A percentile compares a stretch with the other conserved stretches of the same genome.
phyloP scores from a whole-genome alignment of 2,797 vertebrate species.

The Platyrinchus mystaceus region DNA sequence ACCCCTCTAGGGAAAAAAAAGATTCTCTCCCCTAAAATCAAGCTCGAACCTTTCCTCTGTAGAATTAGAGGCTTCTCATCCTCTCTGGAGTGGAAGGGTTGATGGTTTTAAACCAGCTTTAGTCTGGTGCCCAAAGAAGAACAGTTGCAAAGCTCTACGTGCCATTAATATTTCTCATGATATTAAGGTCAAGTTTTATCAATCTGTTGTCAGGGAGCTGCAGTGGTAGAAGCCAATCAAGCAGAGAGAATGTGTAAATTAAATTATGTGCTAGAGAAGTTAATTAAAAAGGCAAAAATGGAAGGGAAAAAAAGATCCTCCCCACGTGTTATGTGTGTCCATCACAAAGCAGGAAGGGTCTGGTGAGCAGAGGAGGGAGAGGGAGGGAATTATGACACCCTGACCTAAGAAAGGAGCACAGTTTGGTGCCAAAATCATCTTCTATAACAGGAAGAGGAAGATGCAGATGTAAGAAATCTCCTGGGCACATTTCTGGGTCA shows the following conservation, averaged over 20 bases:
- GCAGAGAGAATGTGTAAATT: neutral
- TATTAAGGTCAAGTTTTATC: neutral
- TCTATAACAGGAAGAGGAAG: neutral
- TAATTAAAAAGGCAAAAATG: neutral
- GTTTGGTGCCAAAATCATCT: neutral
- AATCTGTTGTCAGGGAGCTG: neutral
- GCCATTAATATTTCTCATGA: neutral
- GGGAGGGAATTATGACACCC: neutral
- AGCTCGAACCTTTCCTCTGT: neutral
- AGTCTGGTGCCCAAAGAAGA: neutral
- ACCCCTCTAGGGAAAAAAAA: neutral
- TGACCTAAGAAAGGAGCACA: neutral
- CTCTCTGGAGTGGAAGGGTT: neutral
- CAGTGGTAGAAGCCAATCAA: neutral
- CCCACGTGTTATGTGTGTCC: neutral
- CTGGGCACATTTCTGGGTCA: neutral
- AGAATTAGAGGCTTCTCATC: neutral
- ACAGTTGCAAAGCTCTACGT: fast-evolving
- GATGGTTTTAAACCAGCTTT: neutral
- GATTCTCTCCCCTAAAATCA: neutral
- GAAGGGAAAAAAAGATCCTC: neutral
- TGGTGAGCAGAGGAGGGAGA: neutral
- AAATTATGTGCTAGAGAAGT: neutral
- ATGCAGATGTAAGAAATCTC: neutral
- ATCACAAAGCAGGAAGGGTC: neutral